Evolutionary conservation across 2,113 vertebrate species (phyloP).

Genomic region (Rhinichthys klamathensis): DNA sequence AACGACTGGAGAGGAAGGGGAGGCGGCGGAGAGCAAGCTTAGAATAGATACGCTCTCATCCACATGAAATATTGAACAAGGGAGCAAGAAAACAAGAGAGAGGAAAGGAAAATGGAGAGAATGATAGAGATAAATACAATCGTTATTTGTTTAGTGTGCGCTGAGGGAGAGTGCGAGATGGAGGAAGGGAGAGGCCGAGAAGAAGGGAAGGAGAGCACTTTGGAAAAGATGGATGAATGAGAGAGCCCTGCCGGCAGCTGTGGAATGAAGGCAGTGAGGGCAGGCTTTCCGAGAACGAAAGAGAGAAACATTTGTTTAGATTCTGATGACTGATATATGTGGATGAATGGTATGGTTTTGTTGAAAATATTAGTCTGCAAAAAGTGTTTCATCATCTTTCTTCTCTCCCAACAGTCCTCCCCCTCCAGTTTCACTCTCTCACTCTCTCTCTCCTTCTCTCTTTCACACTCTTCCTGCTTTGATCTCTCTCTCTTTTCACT

Average conservation of each 20-base stretch:
- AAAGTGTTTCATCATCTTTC: slow-evolving; percentile 70
- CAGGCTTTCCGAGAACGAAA: slow-evolving; percentile 8
- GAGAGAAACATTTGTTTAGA: slow-evolving; percentile 57
- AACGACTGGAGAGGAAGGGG: slow-evolving; percentile 58
- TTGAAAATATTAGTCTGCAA: slow-evolving; percentile 70
- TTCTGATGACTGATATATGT: slow-evolving; percentile 67
- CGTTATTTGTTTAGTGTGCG: slow-evolving; percentile 59
- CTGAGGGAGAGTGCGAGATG: slow-evolving; percentile 48
- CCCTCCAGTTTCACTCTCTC: slow-evolving; percentile 37
- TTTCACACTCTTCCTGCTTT: slow-evolving; percentile 27
- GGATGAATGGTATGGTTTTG: slow-evolving; percentile 62
- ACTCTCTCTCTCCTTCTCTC: slow-evolving; percentile 14
- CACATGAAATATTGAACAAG: slow-evolving; percentile 82
- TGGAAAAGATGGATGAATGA: slow-evolving; percentile 70
- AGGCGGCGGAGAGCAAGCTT: slow-evolving; percentile 63
- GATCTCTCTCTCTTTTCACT: slow-evolving; percentile 60
- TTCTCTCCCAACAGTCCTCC: slow-evolving; percentile 24
- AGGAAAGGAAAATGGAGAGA: slow-evolving; percentile 75
- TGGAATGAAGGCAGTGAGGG: slow-evolving; percentile 43
- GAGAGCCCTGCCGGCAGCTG: slow-evolving; percentile 46
- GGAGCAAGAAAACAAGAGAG: slow-evolving; percentile 73
- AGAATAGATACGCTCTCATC: slow-evolving; percentile 81
- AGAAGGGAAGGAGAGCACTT: slow-evolving; percentile 60
- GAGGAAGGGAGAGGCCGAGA: slow-evolving; percentile 39
- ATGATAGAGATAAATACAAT: slow-evolving; percentile 83